phyloP scores from a whole-genome alignment of 2,113 vertebrate genomes.

The Pyrgilauda ruficollis region DNA sequence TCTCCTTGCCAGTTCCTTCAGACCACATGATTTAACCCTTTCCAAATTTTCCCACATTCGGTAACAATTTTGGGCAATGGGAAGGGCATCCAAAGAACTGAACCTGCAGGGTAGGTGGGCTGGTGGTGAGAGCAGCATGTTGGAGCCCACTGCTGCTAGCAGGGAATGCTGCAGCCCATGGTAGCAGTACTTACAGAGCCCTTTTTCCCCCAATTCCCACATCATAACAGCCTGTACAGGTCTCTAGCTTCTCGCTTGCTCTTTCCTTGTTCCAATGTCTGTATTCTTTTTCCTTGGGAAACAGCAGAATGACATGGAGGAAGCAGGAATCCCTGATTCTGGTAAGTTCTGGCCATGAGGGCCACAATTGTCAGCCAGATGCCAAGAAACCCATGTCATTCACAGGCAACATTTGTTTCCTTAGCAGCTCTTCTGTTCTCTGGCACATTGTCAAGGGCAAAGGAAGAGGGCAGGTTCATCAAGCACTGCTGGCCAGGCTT shows the following conservation, averaged over 20 bases:
- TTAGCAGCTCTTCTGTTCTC: background rate
- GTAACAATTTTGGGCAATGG: background rate
- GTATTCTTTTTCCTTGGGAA: background rate
- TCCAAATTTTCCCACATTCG: background rate
- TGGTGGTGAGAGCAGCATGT: background rate
- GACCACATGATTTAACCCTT: background rate
- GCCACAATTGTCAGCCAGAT: background rate
- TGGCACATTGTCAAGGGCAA: background rate
- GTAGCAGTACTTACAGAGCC: background rate
- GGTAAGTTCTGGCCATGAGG: background rate
- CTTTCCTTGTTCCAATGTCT: background rate
- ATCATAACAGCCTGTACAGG: background rate
- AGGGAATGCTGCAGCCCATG: background rate
- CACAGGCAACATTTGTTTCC: background rate
- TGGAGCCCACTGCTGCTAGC: background rate
- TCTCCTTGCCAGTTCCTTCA: background rate
- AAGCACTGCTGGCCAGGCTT: background rate
- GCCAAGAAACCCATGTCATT: background rate
- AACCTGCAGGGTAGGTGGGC: background rate
- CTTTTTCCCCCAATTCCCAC: fast-evolving
- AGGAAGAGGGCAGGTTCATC: background rate
- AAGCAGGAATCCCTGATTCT: background rate
- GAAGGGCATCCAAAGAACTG: background rate
- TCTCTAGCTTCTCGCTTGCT: background rate
- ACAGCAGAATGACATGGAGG: background rate